A percentile compares a stretch with the other conserved stretches of the same genome.
Evolutionary conservation across 2,888 invertebrate genomes (phyloP).

Genomic region (Rhamnusium bicolor): DNA sequence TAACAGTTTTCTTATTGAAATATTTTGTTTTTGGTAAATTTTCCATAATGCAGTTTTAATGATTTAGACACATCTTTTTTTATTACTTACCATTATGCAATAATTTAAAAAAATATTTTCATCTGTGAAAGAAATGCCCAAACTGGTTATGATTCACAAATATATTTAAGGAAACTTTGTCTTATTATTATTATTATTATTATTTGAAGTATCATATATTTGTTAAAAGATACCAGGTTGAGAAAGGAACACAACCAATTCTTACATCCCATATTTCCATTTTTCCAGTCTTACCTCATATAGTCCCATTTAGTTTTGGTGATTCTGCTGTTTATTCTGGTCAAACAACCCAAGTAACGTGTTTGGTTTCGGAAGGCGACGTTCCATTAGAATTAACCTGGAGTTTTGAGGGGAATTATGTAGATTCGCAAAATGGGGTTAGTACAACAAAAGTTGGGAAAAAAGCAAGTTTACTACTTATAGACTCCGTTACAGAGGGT

Average conservation of each 20-base stretch:
- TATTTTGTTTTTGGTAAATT: too few species aligned
- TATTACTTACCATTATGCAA: too few species aligned
- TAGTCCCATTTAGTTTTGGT: conserved; percentile 87
- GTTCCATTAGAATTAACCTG: conserved; percentile 74
- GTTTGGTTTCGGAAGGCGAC: conserved; percentile 78
- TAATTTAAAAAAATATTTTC: neutral
- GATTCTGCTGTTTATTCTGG: conserved; percentile 84
- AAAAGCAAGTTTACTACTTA: conserved; percentile 70
- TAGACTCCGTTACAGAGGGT: conserved; percentile 66
- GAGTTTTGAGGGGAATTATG: conserved; percentile 72
- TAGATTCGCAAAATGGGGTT: conserved; percentile 64
- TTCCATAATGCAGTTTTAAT: too few species aligned
- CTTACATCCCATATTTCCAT: conserved; percentile 52
- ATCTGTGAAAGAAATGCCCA: neutral
- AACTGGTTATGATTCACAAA: neutral
- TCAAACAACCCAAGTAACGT: conserved; percentile 84
- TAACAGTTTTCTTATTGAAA: too few species aligned
- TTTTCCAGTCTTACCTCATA: conserved; percentile 85
- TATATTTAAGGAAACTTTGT: neutral
- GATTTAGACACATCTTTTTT: too few species aligned
- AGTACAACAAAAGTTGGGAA: conserved; percentile 69
- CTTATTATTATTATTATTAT: too few species aligned
- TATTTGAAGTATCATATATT: neutral
- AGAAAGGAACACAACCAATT: neutral
- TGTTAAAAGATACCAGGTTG: neutral